These are phyloP conservation scores for Spea multiplicata DNA, from an alignment of 2,113 vertebrate species.

Conservation along the genomic window DNA sequence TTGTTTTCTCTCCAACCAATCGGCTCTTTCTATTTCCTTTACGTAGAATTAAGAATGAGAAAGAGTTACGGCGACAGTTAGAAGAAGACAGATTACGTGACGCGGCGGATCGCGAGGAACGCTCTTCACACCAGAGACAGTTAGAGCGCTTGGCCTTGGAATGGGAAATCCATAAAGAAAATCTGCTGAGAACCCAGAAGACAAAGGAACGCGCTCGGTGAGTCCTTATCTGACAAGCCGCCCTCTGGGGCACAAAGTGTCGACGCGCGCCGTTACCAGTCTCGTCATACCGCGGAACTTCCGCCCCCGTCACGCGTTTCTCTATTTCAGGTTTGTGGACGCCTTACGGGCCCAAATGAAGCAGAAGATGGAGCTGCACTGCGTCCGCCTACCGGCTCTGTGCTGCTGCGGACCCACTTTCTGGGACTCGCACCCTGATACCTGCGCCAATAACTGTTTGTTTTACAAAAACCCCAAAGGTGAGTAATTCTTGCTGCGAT, in stretches of 20 bases:
- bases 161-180: constrained; percentile 57
- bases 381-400: constrained; percentile 74
- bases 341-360: constrained; percentile 78
- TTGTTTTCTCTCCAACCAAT: neutral
- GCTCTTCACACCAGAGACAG: constrained; percentile 52
- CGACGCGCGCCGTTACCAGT: neutral
- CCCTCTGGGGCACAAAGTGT: neutral
- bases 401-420: constrained; percentile 85
- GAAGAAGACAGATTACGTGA: constrained; percentile 70
- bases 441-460: constrained; percentile 90
- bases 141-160: constrained; percentile 44
- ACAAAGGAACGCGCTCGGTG: constrained; percentile 69
- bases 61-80: constrained; percentile 68
- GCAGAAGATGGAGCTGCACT: constrained; percentile 69
- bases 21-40: neutral
- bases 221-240: neutral
- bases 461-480: constrained; percentile 90
- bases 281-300: neutral
- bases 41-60: constrained; percentile 80
- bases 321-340: constrained; percentile 71
- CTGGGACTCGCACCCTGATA: constrained; percentile 90
- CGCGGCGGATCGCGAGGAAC: constrained; percentile 25
- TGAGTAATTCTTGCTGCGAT: constrained; percentile 43
- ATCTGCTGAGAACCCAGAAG: constrained; percentile 58
- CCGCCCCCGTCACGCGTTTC: too few relatives aligned